phyloP scores from a whole-genome alignment of 2,113 vertebrate genomes.

The Hiodon tergisus region DNA sequence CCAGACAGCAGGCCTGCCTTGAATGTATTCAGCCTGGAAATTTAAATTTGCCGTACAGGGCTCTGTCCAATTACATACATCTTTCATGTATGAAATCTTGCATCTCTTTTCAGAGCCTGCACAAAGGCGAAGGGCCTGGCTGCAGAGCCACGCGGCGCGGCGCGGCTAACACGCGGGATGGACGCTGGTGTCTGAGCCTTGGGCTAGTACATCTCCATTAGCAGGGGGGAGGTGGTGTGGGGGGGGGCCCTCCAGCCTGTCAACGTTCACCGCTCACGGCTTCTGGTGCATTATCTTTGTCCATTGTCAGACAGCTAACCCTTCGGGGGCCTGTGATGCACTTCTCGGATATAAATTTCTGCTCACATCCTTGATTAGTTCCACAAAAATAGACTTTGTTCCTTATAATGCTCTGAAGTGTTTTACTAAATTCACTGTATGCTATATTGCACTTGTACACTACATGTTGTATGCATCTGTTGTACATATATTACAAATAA shows the following conservation, averaged over 20 bases:
- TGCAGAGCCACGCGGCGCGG: conserved; percentile 47
- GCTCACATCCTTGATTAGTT: conserved; percentile 54
- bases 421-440: conserved; percentile 26
- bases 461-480: too few species aligned
- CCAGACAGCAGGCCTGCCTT: conserved; percentile 44
- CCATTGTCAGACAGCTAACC: conserved; percentile 48
- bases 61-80: conserved; percentile 72
- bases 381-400: conserved; percentile 40
- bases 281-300: conserved; percentile 49
- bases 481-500: too few species aligned
- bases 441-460: too few species aligned
- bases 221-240: conserved; percentile 7
- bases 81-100: conserved; percentile 77
- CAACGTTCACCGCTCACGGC: conserved; percentile 38
- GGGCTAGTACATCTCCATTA: conserved; percentile 44
- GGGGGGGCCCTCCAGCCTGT: background rate
- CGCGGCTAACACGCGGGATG: conserved; percentile 54
- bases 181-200: conserved; percentile 50
- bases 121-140: conserved; percentile 60
- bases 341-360: conserved; percentile 43
- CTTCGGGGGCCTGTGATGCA: conserved; percentile 41
- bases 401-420: conserved; percentile 36
- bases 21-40: conserved; percentile 64
- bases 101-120: conserved; percentile 53
- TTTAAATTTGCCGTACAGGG: conserved; percentile 63